Evolutionary conservation across 2,888 invertebrate species (phyloP).

Genomic region (Tubulanus polymorphus): DNA sequence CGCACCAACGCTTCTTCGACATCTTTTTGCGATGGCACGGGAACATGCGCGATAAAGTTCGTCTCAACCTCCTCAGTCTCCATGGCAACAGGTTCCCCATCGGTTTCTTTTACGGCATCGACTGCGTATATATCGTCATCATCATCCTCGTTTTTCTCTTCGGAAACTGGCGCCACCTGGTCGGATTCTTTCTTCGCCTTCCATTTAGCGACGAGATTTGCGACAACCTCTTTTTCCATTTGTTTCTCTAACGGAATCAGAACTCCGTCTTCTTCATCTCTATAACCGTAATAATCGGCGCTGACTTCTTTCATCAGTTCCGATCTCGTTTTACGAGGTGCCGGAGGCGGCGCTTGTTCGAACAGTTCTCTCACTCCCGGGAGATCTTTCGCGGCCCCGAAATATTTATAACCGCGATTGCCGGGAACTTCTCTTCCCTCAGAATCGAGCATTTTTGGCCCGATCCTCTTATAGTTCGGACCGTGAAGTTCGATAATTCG

Average conservation of each 20-base stretch:
- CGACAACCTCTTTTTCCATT: slow-evolving; percentile 68
- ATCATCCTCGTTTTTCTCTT: slow-evolving; percentile 54
- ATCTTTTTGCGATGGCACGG: slow-evolving; percentile 90
- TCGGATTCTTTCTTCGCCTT: slow-evolving; percentile 57
- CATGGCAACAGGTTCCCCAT: not conserved
- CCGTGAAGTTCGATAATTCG: slow-evolving; percentile 94
- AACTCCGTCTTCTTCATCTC: slow-evolving; percentile 97
- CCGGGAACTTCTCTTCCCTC: slow-evolving; percentile 87
- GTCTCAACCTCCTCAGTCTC: slow-evolving; percentile 12
- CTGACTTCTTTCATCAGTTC: slow-evolving; percentile 98
- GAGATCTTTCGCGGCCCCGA: slow-evolving; percentile 95
- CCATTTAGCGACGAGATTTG: slow-evolving; percentile 69
- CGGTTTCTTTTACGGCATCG: slow-evolving; percentile 54
- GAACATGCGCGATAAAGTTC: slow-evolving; percentile 77
- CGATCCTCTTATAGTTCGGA: slow-evolving; percentile 75
- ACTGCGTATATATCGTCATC: slow-evolving; percentile 69
- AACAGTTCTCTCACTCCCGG: slow-evolving; percentile 97
- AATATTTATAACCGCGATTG: slow-evolving; percentile 94
- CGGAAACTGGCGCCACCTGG: slow-evolving; percentile 36
- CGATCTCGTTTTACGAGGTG: slow-evolving; percentile 85
- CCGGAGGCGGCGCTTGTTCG: slow-evolving; percentile 80
- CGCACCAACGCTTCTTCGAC: slow-evolving; percentile 80
- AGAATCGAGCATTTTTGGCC: slow-evolving; percentile 67
- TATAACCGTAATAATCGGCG: slow-evolving; percentile 97
- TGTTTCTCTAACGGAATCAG: slow-evolving; percentile 80